Evolutionary conservation across 2,113 vertebrate genomes (phyloP).

Genomic region (Pyrgilauda ruficollis): DNA sequence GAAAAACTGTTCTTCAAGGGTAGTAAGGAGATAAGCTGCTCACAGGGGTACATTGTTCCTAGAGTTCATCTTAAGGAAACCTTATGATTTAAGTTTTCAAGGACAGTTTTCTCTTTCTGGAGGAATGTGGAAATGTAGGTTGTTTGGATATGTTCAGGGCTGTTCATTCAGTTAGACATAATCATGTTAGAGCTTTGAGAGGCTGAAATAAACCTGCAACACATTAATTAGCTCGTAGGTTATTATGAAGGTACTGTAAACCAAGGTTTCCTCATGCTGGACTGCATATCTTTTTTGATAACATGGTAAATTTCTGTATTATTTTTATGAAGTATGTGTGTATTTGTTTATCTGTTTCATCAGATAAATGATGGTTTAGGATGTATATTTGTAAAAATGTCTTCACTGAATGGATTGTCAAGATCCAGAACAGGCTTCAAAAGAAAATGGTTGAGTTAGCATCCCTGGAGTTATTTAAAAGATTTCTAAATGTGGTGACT

Average conservation of each 20-base stretch:
- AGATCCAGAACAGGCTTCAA: not conserved
- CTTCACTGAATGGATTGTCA: not conserved
- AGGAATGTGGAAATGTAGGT: not conserved
- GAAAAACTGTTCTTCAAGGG: not conserved
- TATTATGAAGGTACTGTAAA: not conserved
- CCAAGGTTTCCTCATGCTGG: not conserved
- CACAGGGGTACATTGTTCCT: not conserved
- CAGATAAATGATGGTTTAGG: not conserved
- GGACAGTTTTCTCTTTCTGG: not conserved
- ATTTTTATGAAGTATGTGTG: not conserved
- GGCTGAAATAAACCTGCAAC: not conserved
- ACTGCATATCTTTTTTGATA: not conserved
- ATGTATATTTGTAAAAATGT: not conserved
- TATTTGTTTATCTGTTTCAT: not conserved
- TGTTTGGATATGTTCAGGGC: not conserved
- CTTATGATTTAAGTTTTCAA: not conserved
- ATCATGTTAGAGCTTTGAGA: not conserved
- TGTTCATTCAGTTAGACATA: not conserved
- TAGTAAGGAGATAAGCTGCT: not conserved
- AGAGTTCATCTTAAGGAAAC: not conserved
- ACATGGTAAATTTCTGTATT: not conserved
- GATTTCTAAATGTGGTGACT: not conserved
- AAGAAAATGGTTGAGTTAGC: not conserved
- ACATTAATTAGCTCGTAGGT: not conserved
- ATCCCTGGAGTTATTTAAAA: not conserved